These are phyloP conservation scores for Sandelia bainsii DNA, from an alignment of 2,797 vertebrate species.

Conservation along the genomic window DNA sequence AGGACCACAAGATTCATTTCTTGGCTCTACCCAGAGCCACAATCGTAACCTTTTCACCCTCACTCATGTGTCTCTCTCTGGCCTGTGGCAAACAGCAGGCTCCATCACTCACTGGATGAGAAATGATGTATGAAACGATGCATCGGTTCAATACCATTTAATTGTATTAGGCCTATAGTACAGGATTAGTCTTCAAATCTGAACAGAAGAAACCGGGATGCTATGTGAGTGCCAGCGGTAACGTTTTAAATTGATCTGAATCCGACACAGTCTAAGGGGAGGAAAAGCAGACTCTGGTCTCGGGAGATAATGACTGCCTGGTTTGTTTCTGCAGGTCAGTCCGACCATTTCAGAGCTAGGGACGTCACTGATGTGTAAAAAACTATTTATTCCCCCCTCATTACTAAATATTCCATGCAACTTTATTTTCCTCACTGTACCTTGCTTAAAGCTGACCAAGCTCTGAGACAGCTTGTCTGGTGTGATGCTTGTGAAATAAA, in stretches of 20 bases:
- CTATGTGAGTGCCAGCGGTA: slow-evolving; percentile 53
- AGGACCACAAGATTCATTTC: slow-evolving; percentile 36
- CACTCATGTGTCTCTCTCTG: slow-evolving; percentile 51
- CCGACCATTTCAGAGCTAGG: slow-evolving; percentile 32
- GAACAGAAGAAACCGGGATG: slow-evolving; percentile 67
- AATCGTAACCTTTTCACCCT: slow-evolving; percentile 68
- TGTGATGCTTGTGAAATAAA: slow-evolving; percentile 64
- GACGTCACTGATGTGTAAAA: slow-evolving; percentile 64
- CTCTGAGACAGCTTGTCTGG: slow-evolving; percentile 55
- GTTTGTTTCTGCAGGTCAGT: slow-evolving; percentile 69
- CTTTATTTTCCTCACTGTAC: slow-evolving; percentile 53
- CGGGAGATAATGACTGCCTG: slow-evolving; percentile 71
- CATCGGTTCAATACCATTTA: slow-evolving; percentile 78
- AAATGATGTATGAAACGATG: slow-evolving; percentile 71
- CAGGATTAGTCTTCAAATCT: slow-evolving; percentile 79
- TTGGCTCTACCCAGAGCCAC: slow-evolving; percentile 51
- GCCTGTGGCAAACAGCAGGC: slow-evolving; percentile 42
- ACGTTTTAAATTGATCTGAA: slow-evolving; percentile 73
- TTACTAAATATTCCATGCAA: slow-evolving; percentile 63
- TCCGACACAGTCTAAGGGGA: slow-evolving; percentile 46
- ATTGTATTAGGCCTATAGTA: slow-evolving; percentile 81
- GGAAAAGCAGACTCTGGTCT: slow-evolving; percentile 64
- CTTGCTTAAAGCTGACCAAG: slow-evolving; percentile 54
- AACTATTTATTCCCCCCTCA: slow-evolving; percentile 50
- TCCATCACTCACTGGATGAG: slow-evolving; percentile 55